These are phyloP conservation scores for Tinea pellionella DNA, from an alignment of 2,888 invertebrate genomes.

Conservation along the genomic window DNA sequence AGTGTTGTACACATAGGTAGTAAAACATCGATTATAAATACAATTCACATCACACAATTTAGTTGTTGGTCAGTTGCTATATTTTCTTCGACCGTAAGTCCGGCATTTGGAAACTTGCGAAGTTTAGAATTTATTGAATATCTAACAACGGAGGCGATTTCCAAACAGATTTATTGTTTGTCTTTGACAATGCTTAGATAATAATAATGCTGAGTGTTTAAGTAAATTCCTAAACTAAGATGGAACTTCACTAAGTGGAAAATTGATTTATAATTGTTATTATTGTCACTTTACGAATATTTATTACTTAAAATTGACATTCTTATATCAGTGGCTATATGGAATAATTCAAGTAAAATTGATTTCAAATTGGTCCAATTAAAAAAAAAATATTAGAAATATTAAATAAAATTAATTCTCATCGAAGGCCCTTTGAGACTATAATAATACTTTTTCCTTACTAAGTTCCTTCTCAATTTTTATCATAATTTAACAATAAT, in stretches of 20 bases:
- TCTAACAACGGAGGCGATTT: conserved; percentile 21
- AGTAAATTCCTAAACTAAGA: conserved; percentile 4
- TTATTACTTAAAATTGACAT: no score
- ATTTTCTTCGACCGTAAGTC: conserved; percentile 66
- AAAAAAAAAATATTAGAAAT: no score
- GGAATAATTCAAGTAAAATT: no score
- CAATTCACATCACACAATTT: conserved; percentile 5
- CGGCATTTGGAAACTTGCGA: conserved; percentile 54
- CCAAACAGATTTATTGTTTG: conserved; percentile 47
- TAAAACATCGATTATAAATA: neutral
- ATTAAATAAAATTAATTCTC: no score
- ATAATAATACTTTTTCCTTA: no score
- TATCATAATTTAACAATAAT: no score
- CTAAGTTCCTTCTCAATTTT: no score
- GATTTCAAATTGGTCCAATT: no score
- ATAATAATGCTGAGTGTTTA: conserved; percentile 5
- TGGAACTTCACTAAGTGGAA: neutral
- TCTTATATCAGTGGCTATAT: no score
- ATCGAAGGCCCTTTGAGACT: no score
- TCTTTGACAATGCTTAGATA: conserved; percentile 28
- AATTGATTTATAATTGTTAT: neutral
- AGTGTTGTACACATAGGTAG: no score
- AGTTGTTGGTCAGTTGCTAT: conserved; percentile 35
- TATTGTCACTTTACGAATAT: neutral
- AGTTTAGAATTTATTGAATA: conserved; percentile 59